Evolutionary conservation across 2,113 vertebrate genomes (phyloP), one percentile per base, ranked within the genome.

Genomic region (Todiramphus chloris): DNA sequence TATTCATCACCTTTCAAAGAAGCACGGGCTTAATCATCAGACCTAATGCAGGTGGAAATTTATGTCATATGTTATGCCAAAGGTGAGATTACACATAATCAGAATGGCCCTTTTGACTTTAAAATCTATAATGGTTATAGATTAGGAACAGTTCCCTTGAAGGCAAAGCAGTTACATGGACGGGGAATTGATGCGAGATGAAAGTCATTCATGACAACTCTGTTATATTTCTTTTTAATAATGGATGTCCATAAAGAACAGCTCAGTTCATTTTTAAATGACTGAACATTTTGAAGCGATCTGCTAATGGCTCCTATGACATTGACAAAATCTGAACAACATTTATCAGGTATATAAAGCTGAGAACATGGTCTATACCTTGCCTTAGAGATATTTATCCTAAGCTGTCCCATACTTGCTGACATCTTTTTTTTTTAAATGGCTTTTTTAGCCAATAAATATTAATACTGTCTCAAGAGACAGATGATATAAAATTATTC

Each of bases 81-180:
- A 94, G 91, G 91, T 96, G 92, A 94, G 94, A 94, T 93, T 95
- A 95, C 69, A 94, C 81, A 87, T 94, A 95, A 94, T 94, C 89
- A 94, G 55, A 85, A 92, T 70, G 80, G 77, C 44, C 73, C 70
- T 85, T 92, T 79, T 93, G 89, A 94, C 89, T 95, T 89, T 60
- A 91, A 91, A 91, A 92, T 91, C 93, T 70, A 16, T 91, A 93
- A 82, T 41, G 58, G 89, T 66, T 93, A 82, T 80, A 91, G 96
- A 96, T 94, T 87, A 94, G 90, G 50, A 94, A 55, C 62, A 87
- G 91, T 70, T 92, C 92, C 81, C 69, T 89, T 55, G 66, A 89
- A 96, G 86, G 62, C 81, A 78, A 80, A 14, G 10, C 43, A 63
- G 83, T 55, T 89, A 39, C 89, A 83, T 2, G 83, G 89, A 84